Percentiles rank a stretch among this genome's conserved stretches.
Conservation (phyloP, 2,797 vertebrate genomes). For the Diceros bicornis region DNA sequence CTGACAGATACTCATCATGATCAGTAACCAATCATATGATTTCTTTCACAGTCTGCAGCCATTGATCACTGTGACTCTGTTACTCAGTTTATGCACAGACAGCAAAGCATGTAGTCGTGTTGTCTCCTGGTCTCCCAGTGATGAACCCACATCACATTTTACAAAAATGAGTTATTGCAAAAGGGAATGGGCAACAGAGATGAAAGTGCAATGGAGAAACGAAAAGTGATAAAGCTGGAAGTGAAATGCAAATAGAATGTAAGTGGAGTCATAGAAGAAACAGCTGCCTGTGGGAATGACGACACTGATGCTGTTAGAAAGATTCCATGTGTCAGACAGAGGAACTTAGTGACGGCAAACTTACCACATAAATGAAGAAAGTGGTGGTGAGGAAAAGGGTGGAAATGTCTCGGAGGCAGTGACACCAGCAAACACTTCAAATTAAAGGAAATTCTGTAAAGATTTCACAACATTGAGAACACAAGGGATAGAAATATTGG, state of each 20-base stretch:
- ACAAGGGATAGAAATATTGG: background rate
- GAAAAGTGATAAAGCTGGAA: background rate
- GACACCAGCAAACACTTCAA: background rate
- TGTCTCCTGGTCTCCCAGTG: background rate
- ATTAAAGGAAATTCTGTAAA: background rate
- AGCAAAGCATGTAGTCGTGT: background rate
- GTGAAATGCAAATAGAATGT: background rate
- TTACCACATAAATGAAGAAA: background rate
- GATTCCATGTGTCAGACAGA: background rate
- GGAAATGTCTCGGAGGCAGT: background rate
- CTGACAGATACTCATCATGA: background rate
- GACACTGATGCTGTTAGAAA: background rate
- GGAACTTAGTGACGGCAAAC: background rate
- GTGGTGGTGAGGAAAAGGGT: background rate
- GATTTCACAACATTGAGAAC: background rate
- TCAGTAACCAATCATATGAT: too few relatives aligned
- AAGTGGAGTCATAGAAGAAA: background rate
- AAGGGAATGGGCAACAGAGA: background rate
- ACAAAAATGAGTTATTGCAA: background rate
- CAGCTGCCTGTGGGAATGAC: rapidly evolving
- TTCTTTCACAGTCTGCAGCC: background rate
- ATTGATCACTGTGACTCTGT: background rate
- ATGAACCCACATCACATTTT: too few relatives aligned
- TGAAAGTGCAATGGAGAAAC: background rate
- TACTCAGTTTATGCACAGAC: background rate